Conservation (phyloP, 2,797 vertebrate genomes). For the Helicolenus hilgendorfi region DNA sequence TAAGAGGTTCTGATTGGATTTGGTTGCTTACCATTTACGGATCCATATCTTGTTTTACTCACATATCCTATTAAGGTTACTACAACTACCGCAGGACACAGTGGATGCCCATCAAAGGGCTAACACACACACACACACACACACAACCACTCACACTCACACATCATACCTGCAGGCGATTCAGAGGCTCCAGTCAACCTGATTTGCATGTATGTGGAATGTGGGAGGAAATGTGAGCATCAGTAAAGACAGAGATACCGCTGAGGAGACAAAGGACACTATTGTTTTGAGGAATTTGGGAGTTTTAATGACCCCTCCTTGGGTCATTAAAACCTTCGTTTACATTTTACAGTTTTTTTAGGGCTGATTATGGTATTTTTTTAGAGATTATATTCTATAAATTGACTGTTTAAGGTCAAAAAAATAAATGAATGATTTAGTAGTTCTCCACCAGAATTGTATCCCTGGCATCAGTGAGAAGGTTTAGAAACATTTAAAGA, state of each 20-base stretch:
- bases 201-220: slow-evolving; percentile 47
- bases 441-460: background rate
- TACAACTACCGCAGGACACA: slow-evolving; percentile 12
- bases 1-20: background rate
- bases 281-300: background rate
- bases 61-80: slow-evolving; percentile 4
- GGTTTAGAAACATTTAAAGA: background rate
- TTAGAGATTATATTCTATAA: background rate
- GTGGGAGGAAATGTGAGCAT: slow-evolving; percentile 37
- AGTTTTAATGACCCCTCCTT: slow-evolving; percentile 10
- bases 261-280: slow-evolving; percentile 27
- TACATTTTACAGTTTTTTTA: slow-evolving; percentile 7
- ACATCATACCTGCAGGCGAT: slow-evolving; percentile 43
- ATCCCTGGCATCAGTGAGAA: background rate
- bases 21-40: background rate
- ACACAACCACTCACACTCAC: slow-evolving; percentile 30
- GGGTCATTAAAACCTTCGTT: background rate
- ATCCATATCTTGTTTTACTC: background rate
- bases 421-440: background rate
- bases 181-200: slow-evolving; percentile 38
- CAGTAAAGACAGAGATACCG: slow-evolving; percentile 7
- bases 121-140: slow-evolving; percentile 17
- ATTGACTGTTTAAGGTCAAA: background rate
- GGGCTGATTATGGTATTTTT: background rate
- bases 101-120: slow-evolving; percentile 43